These are phyloP conservation scores for Melanotaenia boesemani DNA, from an alignment of 2,797 vertebrate species.

Conservation along the genomic window DNA sequence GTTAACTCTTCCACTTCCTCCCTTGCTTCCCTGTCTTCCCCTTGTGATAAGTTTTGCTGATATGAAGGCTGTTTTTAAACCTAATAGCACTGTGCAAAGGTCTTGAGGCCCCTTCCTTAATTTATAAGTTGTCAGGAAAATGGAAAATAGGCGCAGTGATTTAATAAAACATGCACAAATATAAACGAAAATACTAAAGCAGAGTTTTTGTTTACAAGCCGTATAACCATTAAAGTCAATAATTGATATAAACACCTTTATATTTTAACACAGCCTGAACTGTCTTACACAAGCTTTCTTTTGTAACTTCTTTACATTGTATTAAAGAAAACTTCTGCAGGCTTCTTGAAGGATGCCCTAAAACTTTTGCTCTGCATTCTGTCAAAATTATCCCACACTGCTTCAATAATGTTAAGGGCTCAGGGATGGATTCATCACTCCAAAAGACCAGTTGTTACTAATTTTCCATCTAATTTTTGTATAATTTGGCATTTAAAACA, in stretches of 20 bases:
- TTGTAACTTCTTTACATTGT: not conserved
- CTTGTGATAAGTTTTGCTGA: not conserved
- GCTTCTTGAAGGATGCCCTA: no score
- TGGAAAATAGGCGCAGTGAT: not conserved
- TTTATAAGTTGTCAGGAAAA: not conserved
- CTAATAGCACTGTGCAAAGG: not conserved
- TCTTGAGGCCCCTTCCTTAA: not conserved
- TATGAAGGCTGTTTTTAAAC: not conserved
- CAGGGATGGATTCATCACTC: not conserved
- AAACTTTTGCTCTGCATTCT: not conserved
- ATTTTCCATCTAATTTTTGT: not conserved
- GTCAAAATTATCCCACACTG: no score
- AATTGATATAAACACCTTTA: not conserved
- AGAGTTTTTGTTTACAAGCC: no score
- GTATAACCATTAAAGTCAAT: not conserved
- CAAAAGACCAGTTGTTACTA: not conserved
- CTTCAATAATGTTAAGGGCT: not conserved
- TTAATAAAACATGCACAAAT: not conserved
- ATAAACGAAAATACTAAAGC: not conserved
- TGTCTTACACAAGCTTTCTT: not conserved
- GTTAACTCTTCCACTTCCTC: slow-evolving; percentile 54
- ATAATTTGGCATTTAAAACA: not conserved
- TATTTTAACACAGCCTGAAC: not conserved
- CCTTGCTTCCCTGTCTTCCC: slow-evolving; percentile 35
- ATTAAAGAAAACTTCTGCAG: no score